These are phyloP conservation scores for Parazoanthus darwini DNA, from an alignment of 92 coral and sea anemone genomes.

Conservation along the genomic window DNA sequence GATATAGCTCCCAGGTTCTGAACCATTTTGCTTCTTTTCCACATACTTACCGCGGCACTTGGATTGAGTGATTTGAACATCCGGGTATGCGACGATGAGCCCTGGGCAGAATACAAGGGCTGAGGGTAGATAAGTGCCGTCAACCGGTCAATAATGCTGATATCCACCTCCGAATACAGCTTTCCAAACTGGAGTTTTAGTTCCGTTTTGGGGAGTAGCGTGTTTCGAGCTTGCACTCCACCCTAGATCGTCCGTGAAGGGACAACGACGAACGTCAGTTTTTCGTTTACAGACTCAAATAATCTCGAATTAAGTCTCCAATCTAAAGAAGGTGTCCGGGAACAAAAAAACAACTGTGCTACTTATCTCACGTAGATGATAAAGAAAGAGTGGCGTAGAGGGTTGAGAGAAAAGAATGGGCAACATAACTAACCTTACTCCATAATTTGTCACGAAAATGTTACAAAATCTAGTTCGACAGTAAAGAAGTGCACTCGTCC, in stretches of 20 bases:
- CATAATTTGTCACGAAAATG: too few species aligned
- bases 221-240: slow-evolving; percentile 84
- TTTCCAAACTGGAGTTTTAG: slow-evolving; percentile 78
- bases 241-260: slow-evolving; percentile 51
- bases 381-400: too few species aligned
- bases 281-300: too few species aligned
- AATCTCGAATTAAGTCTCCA: background rate
- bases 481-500: too few species aligned
- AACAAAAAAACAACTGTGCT: background rate
- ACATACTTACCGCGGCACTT: slow-evolving; percentile 65
- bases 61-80: slow-evolving; percentile 83
- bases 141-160: slow-evolving; percentile 86
- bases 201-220: slow-evolving; percentile 85
- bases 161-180: slow-evolving; percentile 80
- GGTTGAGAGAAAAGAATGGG: too few species aligned
- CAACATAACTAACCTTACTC: too few species aligned
- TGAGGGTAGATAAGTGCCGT: slow-evolving; percentile 76
- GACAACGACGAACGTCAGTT: background rate
- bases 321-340: too few species aligned
- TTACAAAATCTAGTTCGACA: too few species aligned
- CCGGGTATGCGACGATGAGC: slow-evolving; percentile 70
- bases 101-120: slow-evolving; percentile 63
- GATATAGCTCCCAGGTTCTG: too few species aligned
- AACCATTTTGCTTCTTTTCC: background rate
- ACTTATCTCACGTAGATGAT: too few species aligned